Base-by-base conservation (phyloP, 2,113 vertebrate species). In the Mormyrus iriodes region DNA sequence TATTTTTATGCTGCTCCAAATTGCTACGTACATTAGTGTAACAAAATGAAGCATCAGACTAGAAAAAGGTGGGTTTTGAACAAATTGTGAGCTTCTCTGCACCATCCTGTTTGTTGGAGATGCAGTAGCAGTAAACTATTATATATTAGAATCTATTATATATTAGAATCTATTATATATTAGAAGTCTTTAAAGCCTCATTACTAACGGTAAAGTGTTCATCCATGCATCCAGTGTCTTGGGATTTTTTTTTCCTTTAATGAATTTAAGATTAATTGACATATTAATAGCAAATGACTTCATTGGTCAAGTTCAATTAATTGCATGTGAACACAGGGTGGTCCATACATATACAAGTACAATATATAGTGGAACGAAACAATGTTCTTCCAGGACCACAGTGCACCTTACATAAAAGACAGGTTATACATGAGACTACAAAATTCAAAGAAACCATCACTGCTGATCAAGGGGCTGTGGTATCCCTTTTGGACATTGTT, bases 11-110 rank as follows among this genome's bases (percentile, higher is more conserved):
- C 31, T 44, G 6, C 31, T 90, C 46, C 15, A 95, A 94, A 95
- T 95, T 90, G 93, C 85, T 94, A 91, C 89, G 89, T 35, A 90
- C 73, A 93, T 94, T 93, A 93, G 91, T 90, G 92, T 13, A 2
- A 51, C 24, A 87, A 90, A 90, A 87, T 88, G 87, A 51, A 65
- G 31, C 3, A 31, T 31, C 9, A 0, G 27, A 4, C 27, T 69
- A 31, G n/a, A 12, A n/a, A 31, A 69, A 27, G 61, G n/a, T 69
- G 61, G 61, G 27, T 31, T 31, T 69, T 10, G 27, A 69, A 10
- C 0, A 4, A 53, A 13, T 6, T 92, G 48, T 2, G 52, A 10
- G 85, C 15, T 53, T 21, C 52, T 87, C 85, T 39, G 31, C 48
- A 55, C 35, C 17, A 85, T 69, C 27, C 10, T 4, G 27, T 69